Evolutionary conservation across 2,797 vertebrate species (phyloP), one percentile per base, ranked within the genome.

Genomic region (Sebastes aleutianus): DNA sequence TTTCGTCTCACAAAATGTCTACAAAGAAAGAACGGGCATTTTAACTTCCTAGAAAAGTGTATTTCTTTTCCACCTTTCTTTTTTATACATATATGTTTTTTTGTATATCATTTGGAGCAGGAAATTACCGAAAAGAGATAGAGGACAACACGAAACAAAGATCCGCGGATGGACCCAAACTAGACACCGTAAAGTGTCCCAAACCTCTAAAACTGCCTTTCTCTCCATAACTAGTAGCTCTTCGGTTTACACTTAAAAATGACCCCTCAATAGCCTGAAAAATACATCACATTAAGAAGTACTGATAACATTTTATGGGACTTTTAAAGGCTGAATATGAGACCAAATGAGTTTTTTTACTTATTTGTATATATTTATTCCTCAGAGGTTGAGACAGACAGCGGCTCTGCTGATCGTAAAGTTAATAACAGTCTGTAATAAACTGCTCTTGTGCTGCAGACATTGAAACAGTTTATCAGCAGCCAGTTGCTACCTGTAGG

Each of bases 401-500:
- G 36, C 16, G 6, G 18, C 50, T 53, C 50, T 20, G 20, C 56
- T 67, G 29, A 75, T 16, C 18, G 2, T 32, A 31, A 31, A 63
- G 47, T 53, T 32, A 72, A 24, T 14, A 4, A 79, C 67, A 67
- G 18, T 11, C 59, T 71, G 64, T 32, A 67, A 66, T 74, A 72
- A 89, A 65, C 18, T 20, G 31, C 12, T 70, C 57, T 47, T 9
- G 26, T 63, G 12, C 1, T 22, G 39, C 27, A 27, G 50, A 78
- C 47, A 66, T 14, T 13, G 3, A 61, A 74, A 71, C 69, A 62
- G 70, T 67, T 84, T 5, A 36, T 78, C 74, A 64, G 32, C 79
- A 70, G 58, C 34, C 29, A 13, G 59, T 1, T 9, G 59, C 78
- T 20, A 84, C 80, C 80, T 78, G 70, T 13, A 29, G 20, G 4